Conservation (phyloP, 2,888 invertebrate species). For the Synanthedon formicaeformis region DNA sequence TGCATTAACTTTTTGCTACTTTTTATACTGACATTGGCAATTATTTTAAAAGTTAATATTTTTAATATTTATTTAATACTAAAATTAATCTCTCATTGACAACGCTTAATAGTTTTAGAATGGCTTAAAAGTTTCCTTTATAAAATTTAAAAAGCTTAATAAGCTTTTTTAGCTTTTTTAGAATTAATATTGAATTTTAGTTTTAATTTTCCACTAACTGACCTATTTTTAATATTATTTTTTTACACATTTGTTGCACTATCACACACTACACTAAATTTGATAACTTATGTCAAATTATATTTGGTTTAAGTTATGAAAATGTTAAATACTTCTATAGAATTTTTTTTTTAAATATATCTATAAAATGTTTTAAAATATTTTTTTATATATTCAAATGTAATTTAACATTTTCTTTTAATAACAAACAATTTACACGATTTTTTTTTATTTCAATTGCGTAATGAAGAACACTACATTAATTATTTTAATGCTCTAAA, state of each 20-base stretch:
- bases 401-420: no score
- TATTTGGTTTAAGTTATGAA: no score
- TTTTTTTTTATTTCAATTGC: neutral
- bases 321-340: no score
- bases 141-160: neutral
- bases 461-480: neutral
- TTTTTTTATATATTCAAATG: no score
- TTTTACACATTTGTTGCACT: neutral
- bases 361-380: no score
- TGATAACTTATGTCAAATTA: neutral
- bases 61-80: no score
- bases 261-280: neutral
- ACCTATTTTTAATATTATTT: constrained; percentile 5
- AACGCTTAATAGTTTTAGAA: constrained; percentile 46
- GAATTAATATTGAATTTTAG: constrained; percentile 14
- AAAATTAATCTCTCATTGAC: constrained; percentile 21
- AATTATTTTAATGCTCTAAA: neutral
- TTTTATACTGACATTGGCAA: no score
- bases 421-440: neutral
- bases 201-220: constrained; percentile 37
- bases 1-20: constrained; percentile 22
- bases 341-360: no score
- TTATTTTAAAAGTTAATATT: no score
- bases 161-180: neutral
- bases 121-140: constrained; percentile 29